phyloP scores from a whole-genome alignment of 2,797 vertebrate species.

The Micromesistius poutassou region DNA sequence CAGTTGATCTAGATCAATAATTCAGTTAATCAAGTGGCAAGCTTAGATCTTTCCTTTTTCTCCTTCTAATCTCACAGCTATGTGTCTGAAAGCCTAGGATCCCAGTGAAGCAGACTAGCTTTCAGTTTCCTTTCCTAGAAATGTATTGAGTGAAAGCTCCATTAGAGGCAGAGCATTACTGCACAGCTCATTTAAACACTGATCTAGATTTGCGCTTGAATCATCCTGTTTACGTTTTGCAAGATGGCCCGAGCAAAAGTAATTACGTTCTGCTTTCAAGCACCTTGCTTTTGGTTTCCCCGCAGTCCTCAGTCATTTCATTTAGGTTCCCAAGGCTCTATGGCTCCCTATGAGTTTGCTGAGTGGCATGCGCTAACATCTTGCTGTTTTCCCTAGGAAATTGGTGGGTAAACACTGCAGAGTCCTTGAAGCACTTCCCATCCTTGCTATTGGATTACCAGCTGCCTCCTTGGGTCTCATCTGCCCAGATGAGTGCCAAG shows the following conservation, averaged over 20 bases:
- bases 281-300: constrained; percentile 55
- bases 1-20: constrained; percentile 10
- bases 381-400: constrained; percentile 52
- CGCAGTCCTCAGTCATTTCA: constrained; percentile 47
- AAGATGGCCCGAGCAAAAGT: constrained; percentile 55
- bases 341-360: constrained; percentile 54
- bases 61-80: constrained; percentile 6
- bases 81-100: constrained; percentile 22
- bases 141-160: constrained; percentile 37
- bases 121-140: constrained; percentile 22
- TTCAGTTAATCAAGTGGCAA: constrained; percentile 4
- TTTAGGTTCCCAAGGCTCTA: constrained; percentile 35
- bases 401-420: constrained; percentile 63
- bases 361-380: constrained; percentile 49
- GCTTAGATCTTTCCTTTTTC: background rate
- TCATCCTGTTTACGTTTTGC: constrained; percentile 67
- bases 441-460: constrained; percentile 74
- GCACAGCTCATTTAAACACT: constrained; percentile 45
- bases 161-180: constrained; percentile 32
- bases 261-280: constrained; percentile 62
- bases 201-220: constrained; percentile 38
- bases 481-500: constrained; percentile 71
- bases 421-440: constrained; percentile 74
- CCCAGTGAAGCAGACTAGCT: constrained; percentile 26
- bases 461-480: constrained; percentile 66